A percentile compares a stretch with the other conserved stretches of the same genome.
phyloP scores from a whole-genome alignment of 2,113 vertebrate species.

The Ailurus styani region DNA sequence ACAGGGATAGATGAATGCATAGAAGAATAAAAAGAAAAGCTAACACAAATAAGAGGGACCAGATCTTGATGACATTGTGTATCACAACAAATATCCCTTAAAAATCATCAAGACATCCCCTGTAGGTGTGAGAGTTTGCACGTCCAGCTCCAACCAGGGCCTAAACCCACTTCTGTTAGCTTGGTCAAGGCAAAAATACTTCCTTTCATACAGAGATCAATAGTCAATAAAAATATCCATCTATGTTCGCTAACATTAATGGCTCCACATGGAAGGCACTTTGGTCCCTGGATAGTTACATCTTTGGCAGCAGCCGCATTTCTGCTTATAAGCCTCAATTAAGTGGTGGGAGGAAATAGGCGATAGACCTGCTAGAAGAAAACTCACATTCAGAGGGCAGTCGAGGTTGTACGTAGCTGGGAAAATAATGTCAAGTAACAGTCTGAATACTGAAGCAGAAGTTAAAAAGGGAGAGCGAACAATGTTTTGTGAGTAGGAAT shows the following conservation, averaged over 20 bases:
- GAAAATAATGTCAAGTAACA: neutral
- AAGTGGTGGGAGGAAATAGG: neutral
- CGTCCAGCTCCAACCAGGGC: neutral
- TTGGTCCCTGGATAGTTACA: neutral
- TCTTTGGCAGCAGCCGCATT: neutral
- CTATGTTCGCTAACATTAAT: neutral
- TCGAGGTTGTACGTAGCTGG: neutral
- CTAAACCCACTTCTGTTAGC: neutral
- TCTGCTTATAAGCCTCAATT: neutral
- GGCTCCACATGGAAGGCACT: neutral
- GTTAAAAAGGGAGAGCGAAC: neutral
- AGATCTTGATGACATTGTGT: neutral
- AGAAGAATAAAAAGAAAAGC: neutral
- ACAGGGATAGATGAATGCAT: neutral
- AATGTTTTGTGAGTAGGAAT: neutral
- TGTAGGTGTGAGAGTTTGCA: neutral
- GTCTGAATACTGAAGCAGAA: neutral
- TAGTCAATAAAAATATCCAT: neutral
- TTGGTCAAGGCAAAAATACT: neutral
- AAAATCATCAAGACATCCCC: neutral
- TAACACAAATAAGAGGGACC: neutral
- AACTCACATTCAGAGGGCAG: neutral
- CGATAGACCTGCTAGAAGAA: neutral
- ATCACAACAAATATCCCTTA: neutral
- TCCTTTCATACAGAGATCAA: neutral